Evolutionary conservation across 2,888 invertebrate species (phyloP).

Genomic region (Cantharis rustica): DNA sequence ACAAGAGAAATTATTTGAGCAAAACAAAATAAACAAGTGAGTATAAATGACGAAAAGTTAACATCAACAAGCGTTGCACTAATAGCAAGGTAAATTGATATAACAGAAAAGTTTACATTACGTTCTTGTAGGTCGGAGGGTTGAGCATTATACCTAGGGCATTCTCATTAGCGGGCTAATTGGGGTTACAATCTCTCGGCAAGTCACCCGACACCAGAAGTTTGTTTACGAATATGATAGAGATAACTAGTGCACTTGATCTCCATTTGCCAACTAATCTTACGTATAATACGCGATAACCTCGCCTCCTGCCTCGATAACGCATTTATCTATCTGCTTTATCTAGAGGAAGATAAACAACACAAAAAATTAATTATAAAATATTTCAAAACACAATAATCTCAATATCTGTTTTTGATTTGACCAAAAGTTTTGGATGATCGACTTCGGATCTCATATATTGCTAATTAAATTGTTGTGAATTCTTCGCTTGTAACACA

Average conservation of each 20-base stretch:
- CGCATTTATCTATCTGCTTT: background rate
- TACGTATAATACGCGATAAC: constrained; percentile 17
- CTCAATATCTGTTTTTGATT: background rate
- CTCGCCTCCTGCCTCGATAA: constrained; percentile 14
- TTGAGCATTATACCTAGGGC: constrained; percentile 27
- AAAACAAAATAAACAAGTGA: constrained; percentile 1
- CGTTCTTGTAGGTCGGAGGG: constrained; percentile 12
- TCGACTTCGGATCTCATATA: background rate
- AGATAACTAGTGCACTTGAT: constrained; percentile 21
- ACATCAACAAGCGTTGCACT: background rate
- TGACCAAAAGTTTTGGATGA: background rate
- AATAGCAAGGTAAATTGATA: constrained; percentile 20
- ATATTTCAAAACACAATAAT: background rate
- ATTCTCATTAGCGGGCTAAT: constrained; percentile 31
- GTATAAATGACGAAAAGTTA: background rate
- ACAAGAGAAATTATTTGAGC: background rate
- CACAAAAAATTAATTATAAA: constrained; percentile 2
- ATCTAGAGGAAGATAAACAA: background rate
- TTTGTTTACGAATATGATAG: constrained; percentile 30
- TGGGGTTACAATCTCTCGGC: constrained; percentile 27
- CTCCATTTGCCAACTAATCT: constrained; percentile 22
- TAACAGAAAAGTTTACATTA: constrained; percentile 19
- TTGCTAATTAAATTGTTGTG: background rate
- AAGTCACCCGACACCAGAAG: constrained; percentile 25
- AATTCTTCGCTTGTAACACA: background rate